These are phyloP conservation scores for Oscheius sp. DNA, from an alignment of 2,888 invertebrate genomes.

Conservation along the genomic window DNA sequence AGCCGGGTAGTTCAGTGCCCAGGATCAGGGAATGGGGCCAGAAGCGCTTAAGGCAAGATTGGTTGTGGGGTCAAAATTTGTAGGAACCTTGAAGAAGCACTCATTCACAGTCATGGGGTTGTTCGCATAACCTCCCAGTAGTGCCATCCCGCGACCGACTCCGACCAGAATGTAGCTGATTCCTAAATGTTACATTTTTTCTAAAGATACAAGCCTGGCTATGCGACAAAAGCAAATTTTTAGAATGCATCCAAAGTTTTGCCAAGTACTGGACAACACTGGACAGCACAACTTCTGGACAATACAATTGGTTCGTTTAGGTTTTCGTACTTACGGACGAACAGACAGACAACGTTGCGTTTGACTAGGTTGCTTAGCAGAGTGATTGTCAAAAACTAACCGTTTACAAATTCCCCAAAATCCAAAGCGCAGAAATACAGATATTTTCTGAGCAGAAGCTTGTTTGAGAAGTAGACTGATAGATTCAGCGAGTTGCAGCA, in stretches of 20 bases:
- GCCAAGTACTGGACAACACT: too few species aligned
- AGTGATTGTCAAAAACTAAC: constrained; percentile 23
- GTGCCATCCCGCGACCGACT: constrained; percentile 41
- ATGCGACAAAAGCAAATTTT: too few species aligned
- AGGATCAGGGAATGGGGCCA: constrained; percentile 62
- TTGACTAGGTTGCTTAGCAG: too few species aligned
- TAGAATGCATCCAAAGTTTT: too few species aligned
- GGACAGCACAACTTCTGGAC: too few species aligned
- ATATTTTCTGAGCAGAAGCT: constrained; percentile 54
- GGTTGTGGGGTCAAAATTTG: too few species aligned
- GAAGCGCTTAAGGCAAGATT: constrained; percentile 46
- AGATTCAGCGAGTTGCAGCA: constrained; percentile 48
- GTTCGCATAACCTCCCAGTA: constrained; percentile 44
- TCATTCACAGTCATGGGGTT: constrained; percentile 51
- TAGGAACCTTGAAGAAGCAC: constrained; percentile 49
- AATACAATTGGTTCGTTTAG: too few species aligned
- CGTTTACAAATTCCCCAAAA: constrained; percentile 61
- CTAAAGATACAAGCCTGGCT: too few species aligned
- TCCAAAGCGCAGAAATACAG: constrained; percentile 58
- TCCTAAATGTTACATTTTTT: constrained; percentile 35
- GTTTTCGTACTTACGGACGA: too few species aligned
- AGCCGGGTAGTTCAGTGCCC: constrained; percentile 64
- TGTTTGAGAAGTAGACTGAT: constrained; percentile 45
- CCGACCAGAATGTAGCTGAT: constrained; percentile 53
- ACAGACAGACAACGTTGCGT: too few species aligned